Evolutionary conservation across 2,113 vertebrate genomes (phyloP), one percentile per base, ranked within the genome.

Genomic region (Mesitornis unicolor): DNA sequence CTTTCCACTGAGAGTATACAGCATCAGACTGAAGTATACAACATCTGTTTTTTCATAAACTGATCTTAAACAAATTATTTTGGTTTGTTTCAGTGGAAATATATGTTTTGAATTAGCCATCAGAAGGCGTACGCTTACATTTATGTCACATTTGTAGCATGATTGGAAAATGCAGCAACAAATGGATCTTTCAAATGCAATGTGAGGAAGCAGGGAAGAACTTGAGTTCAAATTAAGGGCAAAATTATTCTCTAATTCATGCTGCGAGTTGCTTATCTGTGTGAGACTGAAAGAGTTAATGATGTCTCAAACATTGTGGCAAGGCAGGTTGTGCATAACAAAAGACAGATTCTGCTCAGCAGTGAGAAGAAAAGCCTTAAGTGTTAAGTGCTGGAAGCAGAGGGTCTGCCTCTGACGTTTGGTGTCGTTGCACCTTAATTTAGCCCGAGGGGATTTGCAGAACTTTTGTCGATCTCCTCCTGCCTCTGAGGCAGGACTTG

Each of bases 201-300:
- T 77, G 24, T 68, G 43, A 50, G 28, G 59, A 84, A 87, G 25
- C 36, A 60, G 48, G n/a, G 53, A 89, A 90, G 71, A 84, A 51
- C 47, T 28, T 43, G 76, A 95, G 89, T 95, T 96, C 94, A 95
- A 86, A 60, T 92, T 88, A 74, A 90, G 94, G 91, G 71, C 88
- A 87, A 75, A 94, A 35, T 92, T 95, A 69, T 56, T 90, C 76
- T 81, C 64, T 73, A 90, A 87, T 90, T 95, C 76, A 28, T 56
- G 68, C 86, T 95, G 80, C 0, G 2, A 67, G 40, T 63, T 65
- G 80, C 20, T 79, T 92, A 70, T 74, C 50, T n/a, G n/a, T n/a
- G n/a, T n/a, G n/a, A n/a, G n/a, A n/a, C n/a, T n/a, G n/a, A n/a
- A n/a, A n/a, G n/a, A n/a, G n/a, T n/a, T n/a, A n/a, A n/a, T n/a